Conservation (phyloP, 2,888 invertebrate species). For the Oxycera nigricornis region DNA sequence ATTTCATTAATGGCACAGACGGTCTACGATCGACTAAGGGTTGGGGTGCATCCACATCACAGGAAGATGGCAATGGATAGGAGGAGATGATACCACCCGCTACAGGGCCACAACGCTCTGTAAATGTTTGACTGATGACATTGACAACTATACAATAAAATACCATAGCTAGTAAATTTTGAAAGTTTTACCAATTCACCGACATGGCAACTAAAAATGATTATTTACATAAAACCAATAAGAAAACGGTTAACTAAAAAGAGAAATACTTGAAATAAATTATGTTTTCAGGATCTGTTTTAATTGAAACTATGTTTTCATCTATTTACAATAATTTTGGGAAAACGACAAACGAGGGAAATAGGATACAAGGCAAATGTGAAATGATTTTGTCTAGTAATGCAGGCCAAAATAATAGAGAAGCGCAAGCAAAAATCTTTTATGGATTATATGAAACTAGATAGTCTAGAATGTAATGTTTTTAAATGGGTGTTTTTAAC, state of each 20-base stretch:
- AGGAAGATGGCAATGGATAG: constrained; percentile 65
- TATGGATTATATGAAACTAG: not conserved
- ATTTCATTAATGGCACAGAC: constrained; percentile 68
- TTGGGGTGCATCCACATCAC: constrained; percentile 75
- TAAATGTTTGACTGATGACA: constrained; percentile 53
- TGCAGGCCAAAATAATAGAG: not conserved
- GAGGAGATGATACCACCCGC: constrained; percentile 65
- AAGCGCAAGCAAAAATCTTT: not conserved
- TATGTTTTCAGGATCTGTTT: not conserved
- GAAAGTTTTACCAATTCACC: constrained; percentile 31
- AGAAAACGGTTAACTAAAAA: constrained; percentile 6
- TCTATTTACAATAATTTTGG: not conserved
- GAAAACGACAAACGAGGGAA: not conserved
- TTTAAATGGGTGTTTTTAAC: not conserved
- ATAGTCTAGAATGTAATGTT: not conserved
- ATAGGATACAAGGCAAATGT: not conserved
- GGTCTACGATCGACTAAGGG: constrained; percentile 74
- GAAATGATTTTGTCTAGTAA: not conserved
- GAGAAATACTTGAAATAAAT: constrained; percentile 19
- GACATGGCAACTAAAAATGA: not conserved
- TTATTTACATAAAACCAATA: constrained; percentile 13
- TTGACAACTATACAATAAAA: constrained; percentile 58
- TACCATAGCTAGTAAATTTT: constrained; percentile 44
- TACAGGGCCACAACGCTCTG: constrained; percentile 79
- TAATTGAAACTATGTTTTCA: not conserved